A percentile compares a stretch with the other conserved stretches of the same genome.
These are phyloP conservation scores for Drosophila pseudoobscura DNA, from an alignment of 1,140 invertebrate genomes.

Conservation along the genomic window DNA sequence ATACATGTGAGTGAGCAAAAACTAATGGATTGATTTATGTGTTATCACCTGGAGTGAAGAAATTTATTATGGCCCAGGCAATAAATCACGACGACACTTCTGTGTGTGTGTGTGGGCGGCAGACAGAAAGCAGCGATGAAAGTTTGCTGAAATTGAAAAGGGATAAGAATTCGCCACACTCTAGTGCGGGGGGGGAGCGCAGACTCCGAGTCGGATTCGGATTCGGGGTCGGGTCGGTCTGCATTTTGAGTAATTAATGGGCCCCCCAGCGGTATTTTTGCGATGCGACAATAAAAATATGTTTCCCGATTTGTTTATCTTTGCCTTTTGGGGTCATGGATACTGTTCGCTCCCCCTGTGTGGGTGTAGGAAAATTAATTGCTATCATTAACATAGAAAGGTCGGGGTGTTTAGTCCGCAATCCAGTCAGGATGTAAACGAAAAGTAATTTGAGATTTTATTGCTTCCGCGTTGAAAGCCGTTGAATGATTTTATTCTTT, in stretches of 20 bases:
- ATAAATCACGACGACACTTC: constrained; percentile 72
- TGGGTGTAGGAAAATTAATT: constrained; percentile 69
- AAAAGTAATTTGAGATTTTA: constrained; percentile 81
- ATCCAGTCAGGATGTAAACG: constrained; percentile 68
- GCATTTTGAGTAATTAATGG: constrained; percentile 76
- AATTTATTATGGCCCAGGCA: constrained; percentile 70
- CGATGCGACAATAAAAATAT: constrained; percentile 74
- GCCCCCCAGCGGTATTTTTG: constrained; percentile 69
- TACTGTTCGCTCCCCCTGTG: constrained; percentile 2
- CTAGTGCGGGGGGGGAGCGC: constrained; percentile 3
- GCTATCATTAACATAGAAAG: constrained; percentile 68
- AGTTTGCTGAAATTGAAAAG: constrained; percentile 68
- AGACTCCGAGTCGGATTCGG: background rate
- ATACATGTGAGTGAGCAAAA: constrained; percentile 75
- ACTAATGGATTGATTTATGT: constrained; percentile 81
- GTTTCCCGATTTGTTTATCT: constrained; percentile 74
- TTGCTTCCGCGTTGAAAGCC: constrained; percentile 77
- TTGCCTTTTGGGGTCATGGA: constrained; percentile 27
- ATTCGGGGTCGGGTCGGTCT: constrained; percentile 1
- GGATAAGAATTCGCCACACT: constrained; percentile 66
- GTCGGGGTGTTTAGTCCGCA: constrained; percentile 8
- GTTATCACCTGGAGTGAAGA: constrained; percentile 76
- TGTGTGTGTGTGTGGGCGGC: constrained; percentile 29
- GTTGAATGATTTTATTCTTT: constrained; percentile 42
- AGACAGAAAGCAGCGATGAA: constrained; percentile 21